phyloP scores from a whole-genome alignment of 2,797 vertebrate genomes.

The Macropus fuliginosus region DNA sequence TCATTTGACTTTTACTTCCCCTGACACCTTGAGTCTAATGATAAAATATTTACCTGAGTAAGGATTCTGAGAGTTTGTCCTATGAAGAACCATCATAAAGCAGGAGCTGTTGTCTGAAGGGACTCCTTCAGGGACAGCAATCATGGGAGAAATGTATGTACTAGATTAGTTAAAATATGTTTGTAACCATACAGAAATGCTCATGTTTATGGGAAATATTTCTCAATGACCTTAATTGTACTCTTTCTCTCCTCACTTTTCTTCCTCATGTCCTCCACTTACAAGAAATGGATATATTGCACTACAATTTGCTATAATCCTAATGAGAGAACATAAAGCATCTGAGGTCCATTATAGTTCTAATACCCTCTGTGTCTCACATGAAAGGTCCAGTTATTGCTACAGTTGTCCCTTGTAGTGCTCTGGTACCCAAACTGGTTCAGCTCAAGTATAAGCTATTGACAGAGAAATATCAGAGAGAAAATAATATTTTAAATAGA shows the following conservation, averaged over 20 bases:
- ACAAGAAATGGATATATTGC: background rate
- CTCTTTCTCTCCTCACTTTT: background rate
- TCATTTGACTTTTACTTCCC: background rate
- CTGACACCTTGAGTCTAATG: background rate
- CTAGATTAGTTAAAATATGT: background rate
- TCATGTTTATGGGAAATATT: background rate
- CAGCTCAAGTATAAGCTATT: background rate
- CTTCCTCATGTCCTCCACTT: background rate
- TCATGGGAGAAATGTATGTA: background rate
- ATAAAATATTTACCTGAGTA: background rate
- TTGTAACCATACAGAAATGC: background rate
- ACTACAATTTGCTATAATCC: background rate
- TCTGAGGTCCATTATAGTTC: background rate
- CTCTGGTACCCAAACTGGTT: background rate
- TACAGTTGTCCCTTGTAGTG: background rate
- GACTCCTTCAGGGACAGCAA: background rate
- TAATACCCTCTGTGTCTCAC: background rate
- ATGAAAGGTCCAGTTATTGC: background rate
- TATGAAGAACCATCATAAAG: background rate
- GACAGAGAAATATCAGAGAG: conserved; percentile 2
- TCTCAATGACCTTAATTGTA: background rate
- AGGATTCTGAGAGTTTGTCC: background rate
- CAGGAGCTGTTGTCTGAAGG: background rate
- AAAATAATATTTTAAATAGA: background rate
- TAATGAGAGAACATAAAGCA: background rate